These are phyloP conservation scores for Chymomyza amoena DNA, from an alignment of 2,888 invertebrate genomes.

Conservation along the genomic window DNA sequence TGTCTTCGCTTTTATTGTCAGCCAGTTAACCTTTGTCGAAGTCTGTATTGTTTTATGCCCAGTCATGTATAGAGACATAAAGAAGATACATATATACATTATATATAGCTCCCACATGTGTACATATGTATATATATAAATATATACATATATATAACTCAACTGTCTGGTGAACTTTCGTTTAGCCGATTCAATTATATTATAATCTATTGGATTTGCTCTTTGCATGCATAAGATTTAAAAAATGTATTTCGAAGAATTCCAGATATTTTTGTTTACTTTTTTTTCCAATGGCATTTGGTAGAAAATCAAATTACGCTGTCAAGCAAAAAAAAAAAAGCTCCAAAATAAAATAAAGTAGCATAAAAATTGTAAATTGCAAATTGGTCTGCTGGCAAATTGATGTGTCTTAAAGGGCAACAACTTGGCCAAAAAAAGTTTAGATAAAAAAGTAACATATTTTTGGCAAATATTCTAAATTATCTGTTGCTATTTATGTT, in stretches of 20 bases:
- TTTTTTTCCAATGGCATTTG: background rate
- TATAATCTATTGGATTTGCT: conserved; percentile 59
- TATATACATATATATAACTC: background rate
- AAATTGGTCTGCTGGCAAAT: background rate
- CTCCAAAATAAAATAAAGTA: background rate
- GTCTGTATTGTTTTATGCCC: background rate
- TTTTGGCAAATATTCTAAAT: background rate
- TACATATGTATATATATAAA: background rate
- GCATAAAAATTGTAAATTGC: background rate
- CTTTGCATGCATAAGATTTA: conserved; percentile 27
- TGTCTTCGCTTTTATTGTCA: background rate
- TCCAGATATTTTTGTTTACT: conserved; percentile 16
- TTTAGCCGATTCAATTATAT: conserved; percentile 56
- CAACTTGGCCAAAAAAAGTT: background rate
- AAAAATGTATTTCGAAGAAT: conserved; percentile 33
- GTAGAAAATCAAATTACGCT: background rate
- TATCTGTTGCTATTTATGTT: background rate
- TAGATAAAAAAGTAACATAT: background rate
- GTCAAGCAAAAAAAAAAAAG: background rate
- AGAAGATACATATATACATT: background rate
- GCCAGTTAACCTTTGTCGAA: conserved; percentile 41
- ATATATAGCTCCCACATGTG: background rate
- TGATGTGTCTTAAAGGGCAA: background rate
- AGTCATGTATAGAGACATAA: background rate
- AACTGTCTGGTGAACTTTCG: conserved; percentile 8